Percentiles rank a stretch among this genome's conserved stretches.
phyloP scores from a whole-genome alignment of 1,140 invertebrate species.

The Papilio polytes region DNA sequence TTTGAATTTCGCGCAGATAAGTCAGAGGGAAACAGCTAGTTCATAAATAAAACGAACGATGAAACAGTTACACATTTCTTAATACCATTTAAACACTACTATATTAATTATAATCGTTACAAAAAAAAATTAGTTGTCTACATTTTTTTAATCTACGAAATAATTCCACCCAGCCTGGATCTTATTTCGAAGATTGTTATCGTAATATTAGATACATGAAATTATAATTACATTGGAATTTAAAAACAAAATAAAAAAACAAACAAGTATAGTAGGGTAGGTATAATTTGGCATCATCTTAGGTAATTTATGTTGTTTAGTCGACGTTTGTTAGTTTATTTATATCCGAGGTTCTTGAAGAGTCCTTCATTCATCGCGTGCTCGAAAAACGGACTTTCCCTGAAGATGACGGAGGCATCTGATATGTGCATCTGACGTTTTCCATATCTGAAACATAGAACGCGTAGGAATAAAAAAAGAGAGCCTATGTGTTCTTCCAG shows the following conservation, averaged over 20 bases:
- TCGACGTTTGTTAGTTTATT: conserved; percentile 52
- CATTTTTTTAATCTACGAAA: conserved; percentile 48
- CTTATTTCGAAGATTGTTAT: conserved; percentile 51
- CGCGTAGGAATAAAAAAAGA: too few species aligned
- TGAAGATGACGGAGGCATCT: conserved; percentile 72
- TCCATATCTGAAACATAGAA: conserved; percentile 68
- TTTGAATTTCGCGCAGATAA: too few species aligned
- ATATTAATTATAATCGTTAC: conserved; percentile 42
- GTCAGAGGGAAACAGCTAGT: too few species aligned
- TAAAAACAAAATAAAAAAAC: not conserved
- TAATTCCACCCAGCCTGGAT: conserved; percentile 68
- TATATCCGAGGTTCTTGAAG: conserved; percentile 70
- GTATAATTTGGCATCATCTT: conserved; percentile 39
- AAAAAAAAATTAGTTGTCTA: not conserved
- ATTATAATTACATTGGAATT: conserved; percentile 48
- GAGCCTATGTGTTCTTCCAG: too few species aligned
- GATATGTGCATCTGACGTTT: conserved; percentile 79
- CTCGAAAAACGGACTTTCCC: conserved; percentile 71
- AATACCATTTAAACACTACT: conserved; percentile 44
- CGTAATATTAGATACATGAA: conserved; percentile 25
- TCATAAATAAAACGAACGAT: conserved; percentile 46
- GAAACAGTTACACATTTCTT: conserved; percentile 53
- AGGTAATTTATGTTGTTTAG: conserved; percentile 29
- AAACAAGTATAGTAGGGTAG: conserved; percentile 2
- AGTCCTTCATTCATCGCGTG: conserved; percentile 60